Percentiles rank a stretch among this genome's conserved stretches.
phyloP scores from a whole-genome alignment of 2,113 vertebrate species.

The Aramus guarauna region DNA sequence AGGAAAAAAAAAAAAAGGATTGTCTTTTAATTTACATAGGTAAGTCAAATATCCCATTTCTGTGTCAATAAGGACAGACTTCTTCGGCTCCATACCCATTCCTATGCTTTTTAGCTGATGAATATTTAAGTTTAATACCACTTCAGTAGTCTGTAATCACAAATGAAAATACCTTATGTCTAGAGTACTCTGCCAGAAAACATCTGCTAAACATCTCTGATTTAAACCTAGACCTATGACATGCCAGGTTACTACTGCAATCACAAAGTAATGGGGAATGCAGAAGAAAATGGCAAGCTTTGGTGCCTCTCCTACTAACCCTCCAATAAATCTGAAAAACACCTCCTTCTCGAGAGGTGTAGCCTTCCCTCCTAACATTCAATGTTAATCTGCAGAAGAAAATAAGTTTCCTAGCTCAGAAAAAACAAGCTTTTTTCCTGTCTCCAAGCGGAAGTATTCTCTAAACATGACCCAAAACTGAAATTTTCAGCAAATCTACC shows the following conservation, averaged over 20 bases:
- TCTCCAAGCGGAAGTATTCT: neutral
- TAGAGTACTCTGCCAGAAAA: conserved; percentile 8
- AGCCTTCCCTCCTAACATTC: neutral
- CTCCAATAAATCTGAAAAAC: neutral
- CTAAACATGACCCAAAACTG: neutral
- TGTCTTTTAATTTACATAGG: neutral
- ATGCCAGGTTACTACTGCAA: conserved; percentile 2
- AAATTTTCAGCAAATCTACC: neutral
- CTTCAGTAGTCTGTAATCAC: conserved; percentile 1
- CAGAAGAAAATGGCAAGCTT: neutral
- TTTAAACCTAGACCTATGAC: neutral
- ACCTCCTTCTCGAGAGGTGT: neutral
- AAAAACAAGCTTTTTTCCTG: neutral
- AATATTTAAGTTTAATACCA: neutral
- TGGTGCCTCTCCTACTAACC: neutral
- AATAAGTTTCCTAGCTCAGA: neutral
- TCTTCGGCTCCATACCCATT: neutral
- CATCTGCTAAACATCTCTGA: neutral
- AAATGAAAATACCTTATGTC: conserved; percentile 20
- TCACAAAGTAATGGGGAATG: neutral
- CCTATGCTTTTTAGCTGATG: neutral
- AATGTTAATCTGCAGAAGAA: neutral
- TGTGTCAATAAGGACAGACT: neutral
- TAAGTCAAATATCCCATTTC: neutral
- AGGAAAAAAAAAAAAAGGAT: neutral